phyloP scores from a whole-genome alignment of 1,140 invertebrate species.

The Epicauta chinensis region DNA sequence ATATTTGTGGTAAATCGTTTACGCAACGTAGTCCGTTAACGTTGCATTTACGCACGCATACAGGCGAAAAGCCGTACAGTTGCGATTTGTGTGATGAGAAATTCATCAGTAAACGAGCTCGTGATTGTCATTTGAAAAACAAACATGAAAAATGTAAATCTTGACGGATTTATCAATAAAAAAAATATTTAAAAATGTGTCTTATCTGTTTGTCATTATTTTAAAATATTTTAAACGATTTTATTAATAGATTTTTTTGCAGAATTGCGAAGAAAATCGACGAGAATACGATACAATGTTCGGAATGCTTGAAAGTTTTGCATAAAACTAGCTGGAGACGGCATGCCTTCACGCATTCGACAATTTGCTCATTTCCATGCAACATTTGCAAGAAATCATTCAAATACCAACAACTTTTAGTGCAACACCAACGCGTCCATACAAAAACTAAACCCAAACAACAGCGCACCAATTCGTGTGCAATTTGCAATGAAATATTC shows the following conservation, averaged over 20 bases:
- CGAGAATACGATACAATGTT: no score
- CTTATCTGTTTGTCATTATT: no score
- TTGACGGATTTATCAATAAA: background rate
- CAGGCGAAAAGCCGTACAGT: constrained; percentile 1
- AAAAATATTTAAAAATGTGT: no score
- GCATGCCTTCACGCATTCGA: constrained; percentile 28
- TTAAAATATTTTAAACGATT: no score
- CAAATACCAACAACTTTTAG: constrained; percentile 41
- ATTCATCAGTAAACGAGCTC: constrained; percentile 8
- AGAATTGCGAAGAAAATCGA: no score
- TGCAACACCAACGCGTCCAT: constrained; percentile 43
- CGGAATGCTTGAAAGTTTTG: constrained; percentile 34
- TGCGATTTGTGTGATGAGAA: constrained; percentile 14
- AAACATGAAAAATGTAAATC: background rate
- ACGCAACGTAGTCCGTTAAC: constrained; percentile 39
- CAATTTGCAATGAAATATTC: no score
- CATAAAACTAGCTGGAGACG: no score
- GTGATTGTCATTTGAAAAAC: constrained; percentile 11
- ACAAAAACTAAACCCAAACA: no score
- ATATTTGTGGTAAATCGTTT: constrained; percentile 47
- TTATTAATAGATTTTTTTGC: no score
- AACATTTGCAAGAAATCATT: constrained; percentile 43
- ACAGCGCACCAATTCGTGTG: no score
- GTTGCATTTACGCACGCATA: constrained; percentile 38
- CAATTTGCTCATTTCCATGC: constrained; percentile 41